Evolutionary conservation across 2,888 invertebrate genomes (phyloP).

Genomic region (Dexiosoma caninum): DNA sequence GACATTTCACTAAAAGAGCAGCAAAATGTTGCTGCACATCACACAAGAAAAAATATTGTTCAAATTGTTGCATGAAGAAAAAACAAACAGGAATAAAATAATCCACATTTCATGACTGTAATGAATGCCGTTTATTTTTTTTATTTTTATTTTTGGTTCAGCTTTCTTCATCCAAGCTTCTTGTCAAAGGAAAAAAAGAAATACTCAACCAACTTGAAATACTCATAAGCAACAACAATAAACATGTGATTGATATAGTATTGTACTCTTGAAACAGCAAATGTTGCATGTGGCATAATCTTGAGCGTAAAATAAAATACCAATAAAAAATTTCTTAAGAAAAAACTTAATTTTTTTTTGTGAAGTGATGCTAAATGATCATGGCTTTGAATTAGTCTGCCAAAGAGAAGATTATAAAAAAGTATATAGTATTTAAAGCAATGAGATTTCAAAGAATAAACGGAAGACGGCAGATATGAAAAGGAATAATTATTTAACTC

Average conservation of each 20-base stretch:
- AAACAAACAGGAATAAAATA: slow-evolving; percentile 13
- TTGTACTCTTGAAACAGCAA: slow-evolving; percentile 11
- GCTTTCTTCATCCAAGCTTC: neutral
- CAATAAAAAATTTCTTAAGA: slow-evolving; percentile 22
- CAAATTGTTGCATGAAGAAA: neutral
- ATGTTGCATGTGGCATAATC: slow-evolving; percentile 38
- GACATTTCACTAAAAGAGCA: slow-evolving; percentile 32
- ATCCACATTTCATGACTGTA: slow-evolving; percentile 54
- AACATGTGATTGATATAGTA: slow-evolving; percentile 41
- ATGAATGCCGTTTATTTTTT: slow-evolving; percentile 35
- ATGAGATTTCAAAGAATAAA: slow-evolving; percentile 16
- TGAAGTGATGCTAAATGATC: slow-evolving; percentile 55
- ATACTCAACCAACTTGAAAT: slow-evolving; percentile 12
- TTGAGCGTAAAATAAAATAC: neutral
- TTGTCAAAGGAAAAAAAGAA: slow-evolving; percentile 11
- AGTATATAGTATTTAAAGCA: neutral
- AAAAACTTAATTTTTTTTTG: slow-evolving; percentile 4
- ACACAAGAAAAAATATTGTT: too few species aligned
- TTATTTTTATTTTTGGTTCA: neutral
- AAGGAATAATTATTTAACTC: slow-evolving; percentile 30
- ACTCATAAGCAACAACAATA: neutral
- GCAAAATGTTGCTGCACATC: slow-evolving; percentile 1
- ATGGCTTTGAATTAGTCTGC: slow-evolving; percentile 59
- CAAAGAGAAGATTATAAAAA: neutral
- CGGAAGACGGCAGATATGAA: slow-evolving; percentile 26